Base-by-base conservation (phyloP, 2,113 vertebrate species). In the Dolichotis patagonum region DNA sequence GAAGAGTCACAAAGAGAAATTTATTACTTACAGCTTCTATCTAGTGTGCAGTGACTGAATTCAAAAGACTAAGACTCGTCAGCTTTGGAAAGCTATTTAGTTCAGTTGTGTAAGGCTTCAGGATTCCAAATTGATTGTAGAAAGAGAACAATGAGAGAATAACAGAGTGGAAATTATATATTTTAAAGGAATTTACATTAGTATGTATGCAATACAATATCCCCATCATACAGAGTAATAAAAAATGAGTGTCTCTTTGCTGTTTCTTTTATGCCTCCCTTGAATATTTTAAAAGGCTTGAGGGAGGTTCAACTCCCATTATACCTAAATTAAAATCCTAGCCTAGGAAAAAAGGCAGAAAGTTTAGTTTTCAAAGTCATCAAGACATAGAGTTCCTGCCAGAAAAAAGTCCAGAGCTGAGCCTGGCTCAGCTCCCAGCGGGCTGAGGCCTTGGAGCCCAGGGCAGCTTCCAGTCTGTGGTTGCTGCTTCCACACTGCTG, bases 271-370 rank as follows among this genome's bases (percentile, higher is more conserved):
- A 96, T 77, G 58, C 60, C 22, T 84, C 95, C 91, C 94, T 96
- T 95, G 97, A 98, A 96, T 97, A 97, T 97, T 98, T 97, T 96
- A 95, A 97, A 98, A 97, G 92, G 85, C 91, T 98, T 94, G 77
- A 97, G 96, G 97, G 95, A 96, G 65, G 93, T 95, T 97, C 91
- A 97, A 95, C 80, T 97, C 90, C 96, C 94, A 97, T 97, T 97
- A 98, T 92, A 81, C 92, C 94, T 97, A 98, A 98, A 97, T 97
- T 97, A 96, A 90, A 97, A 97, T 87, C 87, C 43, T 94, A 85
- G 60, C 67, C 85, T 94, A 85, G 56, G 73, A 88, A 83, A 96
- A 94, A 71, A 90, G 71, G n/a, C 88, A 90, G 17, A 88, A 97
- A 97, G 93, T 97, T 96, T 96, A 90, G 85, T 96, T 97, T 95